phyloP scores from a whole-genome alignment of 2,888 invertebrate genomes.

The Myopa testacea region DNA sequence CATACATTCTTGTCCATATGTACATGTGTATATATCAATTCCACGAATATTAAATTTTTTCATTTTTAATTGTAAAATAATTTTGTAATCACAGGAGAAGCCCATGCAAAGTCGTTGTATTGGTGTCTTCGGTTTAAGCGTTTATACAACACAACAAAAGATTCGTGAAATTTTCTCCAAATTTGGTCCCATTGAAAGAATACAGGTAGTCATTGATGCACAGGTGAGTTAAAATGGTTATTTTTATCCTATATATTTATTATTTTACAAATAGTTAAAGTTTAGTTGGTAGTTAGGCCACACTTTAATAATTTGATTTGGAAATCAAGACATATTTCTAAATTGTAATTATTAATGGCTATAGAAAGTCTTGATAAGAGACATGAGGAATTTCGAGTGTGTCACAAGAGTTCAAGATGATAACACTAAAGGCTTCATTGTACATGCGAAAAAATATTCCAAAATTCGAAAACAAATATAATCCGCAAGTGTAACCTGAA shows the following conservation, averaged over 20 bases:
- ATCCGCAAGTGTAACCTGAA: too few species aligned
- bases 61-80: not conserved
- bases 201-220: slow-evolving; percentile 95
- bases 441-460: slow-evolving; percentile 47
- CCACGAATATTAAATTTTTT: too few species aligned
- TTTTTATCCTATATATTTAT: too few species aligned
- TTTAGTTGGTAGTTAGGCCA: not conserved
- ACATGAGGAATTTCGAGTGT: slow-evolving; percentile 48
- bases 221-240: slow-evolving; percentile 69
- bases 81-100: slow-evolving; percentile 56
- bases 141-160: slow-evolving; percentile 92
- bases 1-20: not conserved
- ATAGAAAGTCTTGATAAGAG: slow-evolving; percentile 34
- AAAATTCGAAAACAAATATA: not conserved
- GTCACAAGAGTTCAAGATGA: slow-evolving; percentile 46
- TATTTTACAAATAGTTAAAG: too few species aligned
- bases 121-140: slow-evolving; percentile 94
- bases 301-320: slow-evolving; percentile 12
- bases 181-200: slow-evolving; percentile 91
- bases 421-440: slow-evolving; percentile 63
- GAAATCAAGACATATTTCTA: slow-evolving; percentile 36
- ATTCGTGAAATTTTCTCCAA: slow-evolving; percentile 92
- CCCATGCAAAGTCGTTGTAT: slow-evolving; percentile 90
- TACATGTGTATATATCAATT: not conserved
- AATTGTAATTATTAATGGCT: slow-evolving; percentile 42